Evolutionary conservation across 2,113 vertebrate species (phyloP).

Genomic region (Pluvialis apricaria): DNA sequence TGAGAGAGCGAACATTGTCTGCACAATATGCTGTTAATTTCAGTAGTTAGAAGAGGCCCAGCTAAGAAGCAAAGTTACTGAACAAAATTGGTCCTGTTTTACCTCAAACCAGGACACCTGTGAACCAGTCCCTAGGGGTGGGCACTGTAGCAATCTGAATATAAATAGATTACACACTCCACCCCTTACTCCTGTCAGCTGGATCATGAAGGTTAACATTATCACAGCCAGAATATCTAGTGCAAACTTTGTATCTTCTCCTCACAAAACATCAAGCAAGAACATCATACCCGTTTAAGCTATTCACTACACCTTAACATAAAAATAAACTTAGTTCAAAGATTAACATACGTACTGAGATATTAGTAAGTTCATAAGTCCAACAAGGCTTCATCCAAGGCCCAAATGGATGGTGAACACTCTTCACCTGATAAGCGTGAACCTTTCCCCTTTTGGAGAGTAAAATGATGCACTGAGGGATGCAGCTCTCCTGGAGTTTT

Average conservation of each 20-base stretch:
- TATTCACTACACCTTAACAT: not conserved
- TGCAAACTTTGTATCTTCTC: not conserved
- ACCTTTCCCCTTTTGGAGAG: not conserved
- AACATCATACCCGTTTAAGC: not conserved
- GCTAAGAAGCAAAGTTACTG: too few relatives aligned
- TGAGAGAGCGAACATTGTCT: too few relatives aligned
- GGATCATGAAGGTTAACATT: not conserved
- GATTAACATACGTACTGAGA: not conserved
- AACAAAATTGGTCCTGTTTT: too few relatives aligned
- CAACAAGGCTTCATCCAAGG: not conserved
- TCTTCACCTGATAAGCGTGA: not conserved
- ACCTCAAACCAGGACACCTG: too few relatives aligned
- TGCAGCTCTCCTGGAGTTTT: not conserved
- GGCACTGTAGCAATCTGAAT: not conserved
- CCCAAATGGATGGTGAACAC: not conserved
- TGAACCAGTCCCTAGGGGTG: not conserved
- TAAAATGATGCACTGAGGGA: not conserved
- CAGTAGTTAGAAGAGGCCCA: too few relatives aligned
- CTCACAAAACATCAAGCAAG: not conserved
- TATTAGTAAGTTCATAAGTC: not conserved
- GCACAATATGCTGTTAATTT: too few relatives aligned
- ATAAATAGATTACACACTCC: not conserved
- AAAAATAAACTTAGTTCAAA: not conserved
- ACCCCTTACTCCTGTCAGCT: not conserved
- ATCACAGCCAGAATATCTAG: too few relatives aligned